Base-by-base conservation (phyloP, 1,140 invertebrate genomes). In the Drosophila orena region DNA sequence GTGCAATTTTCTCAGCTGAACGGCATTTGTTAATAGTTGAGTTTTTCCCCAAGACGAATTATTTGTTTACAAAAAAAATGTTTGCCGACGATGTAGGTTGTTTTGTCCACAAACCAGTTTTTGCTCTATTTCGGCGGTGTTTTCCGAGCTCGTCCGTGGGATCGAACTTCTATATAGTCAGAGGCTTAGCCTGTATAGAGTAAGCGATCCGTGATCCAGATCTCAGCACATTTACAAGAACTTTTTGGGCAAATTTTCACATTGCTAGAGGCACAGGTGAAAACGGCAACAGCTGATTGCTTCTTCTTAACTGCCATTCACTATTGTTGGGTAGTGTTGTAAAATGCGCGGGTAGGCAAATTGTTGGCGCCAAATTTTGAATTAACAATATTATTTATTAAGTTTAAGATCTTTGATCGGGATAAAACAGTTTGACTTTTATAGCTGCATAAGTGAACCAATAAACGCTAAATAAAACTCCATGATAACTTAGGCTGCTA, bases 21-120 rank as follows among this genome's bases (percentile, higher is more conserved):
- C 24, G 27, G 44, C 79, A 86, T 86, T 78, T 81, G 83, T 78
- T 81, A 34, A 74, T 35, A 60, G 34, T n/a, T 35, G 34, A 38
- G 66, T 65, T 50, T 66, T 35, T 52, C 47, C 49, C 30, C 30
- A 43, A 47, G 22, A 53, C 54, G 42, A 64, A 17, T 22, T 59
- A 71, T 79, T 83, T 83, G 80, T 83, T 83, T 83, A 83, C 80
- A 84, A 84, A 57, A 54, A 27, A 55, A 56, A 70, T 42, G 56
- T 6, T 54, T 40, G 57, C 72, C 65, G 58, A 53, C 56, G 43
- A 57, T 30, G 30, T 44, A n/a, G 12, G 24, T 34, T 1, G 47
- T n/a, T 30, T 27, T 11, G 27, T 34, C 4, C 49, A 12, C 15
- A 34, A 15, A 15, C 30, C 15, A 35, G 49, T 17, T 35, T 49